A percentile compares a stretch with the other conserved stretches of the same genome.
Conservation (phyloP, 2,888 invertebrate genomes). For the Chloromyia formosa region DNA sequence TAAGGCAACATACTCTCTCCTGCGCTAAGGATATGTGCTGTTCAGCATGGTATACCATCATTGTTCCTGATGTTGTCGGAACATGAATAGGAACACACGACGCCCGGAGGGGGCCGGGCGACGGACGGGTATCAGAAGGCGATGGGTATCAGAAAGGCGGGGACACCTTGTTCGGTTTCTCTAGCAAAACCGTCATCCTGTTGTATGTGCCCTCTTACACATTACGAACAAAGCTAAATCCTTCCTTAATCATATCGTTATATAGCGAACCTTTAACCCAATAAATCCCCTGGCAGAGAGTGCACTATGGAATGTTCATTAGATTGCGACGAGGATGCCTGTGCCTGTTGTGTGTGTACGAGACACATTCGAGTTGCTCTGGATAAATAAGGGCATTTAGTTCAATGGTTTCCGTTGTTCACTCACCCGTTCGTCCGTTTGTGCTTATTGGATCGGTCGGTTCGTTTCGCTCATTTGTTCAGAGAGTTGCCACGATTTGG, state of each 20-base stretch:
- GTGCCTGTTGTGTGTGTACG: slow-evolving; percentile 27
- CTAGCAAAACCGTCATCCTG: slow-evolving; percentile 9
- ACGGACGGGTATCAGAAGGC: too few species aligned
- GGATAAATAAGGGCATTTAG: slow-evolving; percentile 41
- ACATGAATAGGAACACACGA: neutral
- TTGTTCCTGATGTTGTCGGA: neutral
- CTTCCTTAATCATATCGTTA: slow-evolving; percentile 42
- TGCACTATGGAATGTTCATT: slow-evolving; percentile 39
- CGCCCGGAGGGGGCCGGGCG: too few species aligned
- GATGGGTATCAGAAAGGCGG: too few species aligned
- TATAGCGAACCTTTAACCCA: slow-evolving; percentile 39
- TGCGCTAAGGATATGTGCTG: slow-evolving; percentile 18
- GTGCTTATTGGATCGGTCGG: neutral
- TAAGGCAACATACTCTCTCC: slow-evolving; percentile 25
- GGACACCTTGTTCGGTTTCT: slow-evolving; percentile 19
- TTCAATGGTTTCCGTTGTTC: slow-evolving; percentile 39
- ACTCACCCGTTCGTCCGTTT: slow-evolving; percentile 32
- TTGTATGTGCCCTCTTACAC: slow-evolving; percentile 1
- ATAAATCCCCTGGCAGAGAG: slow-evolving; percentile 32
- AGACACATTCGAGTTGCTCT: slow-evolving; percentile 30
- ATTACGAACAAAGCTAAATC: slow-evolving; percentile 33
- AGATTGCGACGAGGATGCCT: slow-evolving; percentile 4
- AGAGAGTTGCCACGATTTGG: neutral
- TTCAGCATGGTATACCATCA: slow-evolving; percentile 9
- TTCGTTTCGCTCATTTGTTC: slow-evolving; percentile 9